Conservation (phyloP, 2,113 vertebrate species). For the Plotosus lineatus region DNA sequence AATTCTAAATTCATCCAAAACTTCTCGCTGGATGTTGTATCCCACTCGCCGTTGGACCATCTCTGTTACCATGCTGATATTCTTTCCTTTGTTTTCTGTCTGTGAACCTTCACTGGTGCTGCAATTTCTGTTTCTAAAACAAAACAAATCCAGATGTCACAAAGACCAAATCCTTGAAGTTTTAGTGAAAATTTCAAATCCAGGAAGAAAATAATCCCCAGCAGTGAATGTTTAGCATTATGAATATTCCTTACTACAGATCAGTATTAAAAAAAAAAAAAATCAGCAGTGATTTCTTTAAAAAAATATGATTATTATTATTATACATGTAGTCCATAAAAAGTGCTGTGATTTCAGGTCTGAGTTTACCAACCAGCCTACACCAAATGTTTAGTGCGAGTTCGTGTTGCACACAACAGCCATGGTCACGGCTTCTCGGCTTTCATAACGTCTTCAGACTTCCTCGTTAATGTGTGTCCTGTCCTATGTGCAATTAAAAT, state of each 20-base stretch:
- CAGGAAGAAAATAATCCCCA: neutral
- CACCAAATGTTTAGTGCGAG: too few relatives aligned
- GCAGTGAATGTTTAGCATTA: neutral
- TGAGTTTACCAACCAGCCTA: too few relatives aligned
- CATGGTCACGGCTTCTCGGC: neutral
- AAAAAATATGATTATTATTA: too few relatives aligned
- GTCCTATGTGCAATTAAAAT: conserved; percentile 28
- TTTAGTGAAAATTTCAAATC: neutral
- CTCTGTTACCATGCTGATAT: conserved; percentile 23
- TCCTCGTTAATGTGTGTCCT: conserved; percentile 47
- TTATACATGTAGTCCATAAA: too few relatives aligned
- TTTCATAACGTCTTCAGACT: too few relatives aligned
- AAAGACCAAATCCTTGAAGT: neutral
- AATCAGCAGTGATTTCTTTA: too few relatives aligned
- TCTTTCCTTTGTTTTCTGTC: too few relatives aligned
- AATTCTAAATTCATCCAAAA: conserved; percentile 67
- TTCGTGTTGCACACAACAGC: too few relatives aligned
- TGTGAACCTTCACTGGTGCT: neutral
- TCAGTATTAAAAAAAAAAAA: too few relatives aligned
- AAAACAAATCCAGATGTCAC: neutral
- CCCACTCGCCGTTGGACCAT: conserved; percentile 52
- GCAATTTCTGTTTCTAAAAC: neutral
- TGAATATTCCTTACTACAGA: too few relatives aligned
- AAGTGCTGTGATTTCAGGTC: too few relatives aligned
- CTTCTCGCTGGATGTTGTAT: conserved; percentile 62